Evolutionary conservation across 2,797 vertebrate genomes (phyloP).

Genomic region (Pitangus sulphuratus): DNA sequence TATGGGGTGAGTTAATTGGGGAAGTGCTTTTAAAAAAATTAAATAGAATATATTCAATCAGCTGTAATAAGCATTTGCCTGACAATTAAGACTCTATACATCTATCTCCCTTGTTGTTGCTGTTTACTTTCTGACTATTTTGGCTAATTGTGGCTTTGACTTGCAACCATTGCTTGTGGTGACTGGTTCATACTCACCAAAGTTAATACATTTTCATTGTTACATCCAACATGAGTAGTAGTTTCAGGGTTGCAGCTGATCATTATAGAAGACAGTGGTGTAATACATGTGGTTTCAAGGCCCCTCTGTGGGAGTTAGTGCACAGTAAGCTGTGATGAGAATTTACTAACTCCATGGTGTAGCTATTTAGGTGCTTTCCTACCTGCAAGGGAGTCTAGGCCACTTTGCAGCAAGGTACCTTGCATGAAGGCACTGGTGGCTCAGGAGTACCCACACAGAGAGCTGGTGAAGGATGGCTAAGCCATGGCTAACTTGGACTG

Average conservation of each 20-base stretch:
- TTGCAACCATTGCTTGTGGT: conserved; percentile 28
- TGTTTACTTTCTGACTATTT: conserved; percentile 38
- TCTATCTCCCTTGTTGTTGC: neutral
- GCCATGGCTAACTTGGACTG: neutral
- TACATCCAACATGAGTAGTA: neutral
- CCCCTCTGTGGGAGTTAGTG: neutral
- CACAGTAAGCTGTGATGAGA: neutral
- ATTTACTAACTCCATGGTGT: neutral
- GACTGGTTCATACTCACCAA: neutral
- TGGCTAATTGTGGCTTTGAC: conserved; percentile 32
- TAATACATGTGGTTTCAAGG: neutral
- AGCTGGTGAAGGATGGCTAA: neutral
- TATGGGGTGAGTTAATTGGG: conserved; percentile 56
- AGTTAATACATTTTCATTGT: neutral
- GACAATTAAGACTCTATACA: neutral
- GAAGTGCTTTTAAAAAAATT: conserved; percentile 16
- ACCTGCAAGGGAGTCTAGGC: neutral
- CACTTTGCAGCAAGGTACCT: neutral
- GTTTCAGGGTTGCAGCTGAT: neutral
- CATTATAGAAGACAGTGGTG: neutral
- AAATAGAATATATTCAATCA: conserved; percentile 14
- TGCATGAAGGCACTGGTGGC: neutral
- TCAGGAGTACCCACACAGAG: neutral
- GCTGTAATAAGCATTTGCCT: conserved; percentile 13
- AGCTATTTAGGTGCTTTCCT: neutral